Conservation (phyloP, 2,888 invertebrate genomes). For the Drosophila mercatorum region DNA sequence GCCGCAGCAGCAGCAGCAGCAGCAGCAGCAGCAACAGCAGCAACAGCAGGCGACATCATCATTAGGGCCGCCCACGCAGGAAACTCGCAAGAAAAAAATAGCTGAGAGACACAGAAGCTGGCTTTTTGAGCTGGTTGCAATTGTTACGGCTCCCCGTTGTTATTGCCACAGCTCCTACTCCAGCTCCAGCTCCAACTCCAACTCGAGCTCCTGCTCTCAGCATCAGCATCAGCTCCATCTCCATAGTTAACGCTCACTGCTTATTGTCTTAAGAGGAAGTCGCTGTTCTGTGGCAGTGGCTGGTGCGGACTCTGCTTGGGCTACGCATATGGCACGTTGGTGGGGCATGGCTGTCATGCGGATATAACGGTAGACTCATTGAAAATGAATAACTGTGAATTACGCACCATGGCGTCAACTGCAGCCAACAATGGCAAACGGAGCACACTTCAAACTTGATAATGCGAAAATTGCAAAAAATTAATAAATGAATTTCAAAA, state of each 20-base stretch:
- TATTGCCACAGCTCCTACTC: constrained; percentile 55
- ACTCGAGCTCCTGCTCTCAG: constrained; percentile 3
- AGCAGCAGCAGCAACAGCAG: constrained; percentile 26
- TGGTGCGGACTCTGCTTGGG: constrained; percentile 29
- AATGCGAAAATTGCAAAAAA: constrained; percentile 8
- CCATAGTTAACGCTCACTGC: constrained; percentile 49
- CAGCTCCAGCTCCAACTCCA: constrained; percentile 20
- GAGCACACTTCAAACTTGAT: constrained; percentile 2
- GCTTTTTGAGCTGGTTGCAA: constrained; percentile 32
- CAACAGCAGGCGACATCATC: constrained; percentile 61
- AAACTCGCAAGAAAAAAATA: constrained; percentile 13
- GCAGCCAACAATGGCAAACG: constrained; percentile 6
- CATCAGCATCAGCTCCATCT: constrained; percentile 11
- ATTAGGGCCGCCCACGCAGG: constrained; percentile 71
- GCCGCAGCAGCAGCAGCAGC: constrained; percentile 4
- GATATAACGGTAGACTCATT: constrained; percentile 48
- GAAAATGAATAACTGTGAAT: constrained; percentile 32
- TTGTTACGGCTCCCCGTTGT: constrained; percentile 49
- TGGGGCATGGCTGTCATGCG: constrained; percentile 20
- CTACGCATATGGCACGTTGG: constrained; percentile 48
- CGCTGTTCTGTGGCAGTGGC: constrained; percentile 6
- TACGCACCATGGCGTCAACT: constrained; percentile 35
- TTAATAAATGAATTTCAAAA: neutral
- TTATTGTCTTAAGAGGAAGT: constrained; percentile 74
- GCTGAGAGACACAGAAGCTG: constrained; percentile 28